Conservation (phyloP, 2,888 invertebrate species). For the Tupiocoris notatus region DNA sequence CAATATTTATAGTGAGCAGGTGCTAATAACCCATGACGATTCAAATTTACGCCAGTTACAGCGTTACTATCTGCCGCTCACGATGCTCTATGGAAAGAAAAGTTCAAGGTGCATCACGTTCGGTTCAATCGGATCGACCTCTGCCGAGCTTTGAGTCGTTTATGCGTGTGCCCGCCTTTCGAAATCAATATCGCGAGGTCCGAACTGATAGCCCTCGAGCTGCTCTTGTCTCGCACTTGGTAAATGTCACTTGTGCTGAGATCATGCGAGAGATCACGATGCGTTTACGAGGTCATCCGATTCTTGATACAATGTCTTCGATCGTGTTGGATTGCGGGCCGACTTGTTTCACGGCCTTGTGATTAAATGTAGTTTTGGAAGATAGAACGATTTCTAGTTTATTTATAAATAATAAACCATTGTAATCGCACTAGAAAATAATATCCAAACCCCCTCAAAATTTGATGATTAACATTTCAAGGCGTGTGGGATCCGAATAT, state of each 20-base stretch:
- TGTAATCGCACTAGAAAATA: too few relatives aligned
- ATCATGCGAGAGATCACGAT: background rate
- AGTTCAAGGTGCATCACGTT: background rate
- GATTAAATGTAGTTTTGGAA: too few relatives aligned
- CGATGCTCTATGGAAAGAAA: background rate
- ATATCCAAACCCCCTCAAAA: too few relatives aligned
- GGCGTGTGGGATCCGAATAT: too few relatives aligned
- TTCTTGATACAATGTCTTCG: background rate
- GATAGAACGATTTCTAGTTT: too few relatives aligned
- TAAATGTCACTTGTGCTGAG: background rate
- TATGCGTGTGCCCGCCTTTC: background rate
- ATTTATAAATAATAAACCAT: too few relatives aligned
- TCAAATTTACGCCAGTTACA: too few relatives aligned
- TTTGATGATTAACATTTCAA: too few relatives aligned
- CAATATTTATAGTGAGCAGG: too few relatives aligned
- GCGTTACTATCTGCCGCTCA: background rate
- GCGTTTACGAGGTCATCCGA: background rate
- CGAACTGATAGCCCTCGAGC: background rate
- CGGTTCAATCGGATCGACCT: background rate
- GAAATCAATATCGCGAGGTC: background rate
- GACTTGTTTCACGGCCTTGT: background rate
- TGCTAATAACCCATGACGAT: too few relatives aligned
- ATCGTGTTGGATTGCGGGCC: background rate
- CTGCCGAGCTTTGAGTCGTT: background rate
- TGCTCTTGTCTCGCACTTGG: background rate